Base-by-base conservation (phyloP, 2,888 invertebrate species). In the Loripinus fragilis region DNA sequence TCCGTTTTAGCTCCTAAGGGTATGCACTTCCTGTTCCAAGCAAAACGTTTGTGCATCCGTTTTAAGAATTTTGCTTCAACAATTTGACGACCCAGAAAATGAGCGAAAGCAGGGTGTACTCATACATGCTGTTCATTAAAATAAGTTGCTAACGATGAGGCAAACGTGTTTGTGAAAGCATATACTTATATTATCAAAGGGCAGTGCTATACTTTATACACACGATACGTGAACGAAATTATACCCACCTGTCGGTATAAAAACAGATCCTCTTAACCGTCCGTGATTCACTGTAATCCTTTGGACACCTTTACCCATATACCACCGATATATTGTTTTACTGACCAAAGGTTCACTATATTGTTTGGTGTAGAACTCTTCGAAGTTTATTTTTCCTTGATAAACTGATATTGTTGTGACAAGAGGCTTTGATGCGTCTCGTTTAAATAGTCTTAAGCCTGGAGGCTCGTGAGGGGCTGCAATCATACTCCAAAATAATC, bases 401-500 rank as follows among this genome's bases (percentile, higher is more conserved):
- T 82, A 77, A 3, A 87, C 75, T 41, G 75, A 35, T 1, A 90
- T n/a, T 2, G 80, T 38, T 12, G 85, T 71, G 2, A 60, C 25
- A 17, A 86, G 41, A 0, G 90, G 88, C 10, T 67, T 68, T 0
- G 85, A 75, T 3, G 87, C 85, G 74, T 88, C 83, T 33, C 55
- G 74, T 69, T 86, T 86, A 42, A 85, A 42, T n/a, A 89, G 76
- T 23, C 89, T 74, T 0, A 74, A 30, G 17, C 87, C 87, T 7
- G 17, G 15, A 20, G 50, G 50, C 70, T 86, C 79, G 7, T 71
- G 81, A 7, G 85, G 86, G n/a, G 78, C 77, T 25, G 72, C 76
- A 12, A 67, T 71, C 87, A 89, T 80, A 45, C 87, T 87, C 89
- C 89, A 90, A 60, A 90, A 78, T 23, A 90, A 71, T 10, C 89